Evolutionary conservation across 2,113 vertebrate genomes (phyloP), one percentile per base, ranked within the genome.

Genomic region (Columbina picui): DNA sequence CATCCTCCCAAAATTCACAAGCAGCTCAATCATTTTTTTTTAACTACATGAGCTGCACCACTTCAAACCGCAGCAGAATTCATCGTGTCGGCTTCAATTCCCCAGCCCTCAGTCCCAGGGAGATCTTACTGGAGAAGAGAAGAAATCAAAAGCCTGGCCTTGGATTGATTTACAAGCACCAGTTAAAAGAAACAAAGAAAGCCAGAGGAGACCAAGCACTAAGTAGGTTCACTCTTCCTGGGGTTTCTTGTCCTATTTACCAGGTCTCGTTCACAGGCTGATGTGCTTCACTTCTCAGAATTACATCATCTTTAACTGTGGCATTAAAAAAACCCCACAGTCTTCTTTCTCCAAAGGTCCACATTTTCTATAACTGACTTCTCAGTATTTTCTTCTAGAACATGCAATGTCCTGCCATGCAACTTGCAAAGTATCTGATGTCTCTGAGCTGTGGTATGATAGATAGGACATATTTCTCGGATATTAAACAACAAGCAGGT

Each of bases 401-500:
- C 0, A 0, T 9, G 15, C 60, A 41, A 19, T 18, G 36, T 26
- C 22, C 23, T 59, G 47, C 22, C 68, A 86, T 63, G 45, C 74
- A 87, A 71, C 47, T 69, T n/a, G 19, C 41, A 91, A 36, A 59
- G 38, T 6, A 39, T 39, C 49, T 2, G 2, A 60, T 39, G 57
- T 8, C 61, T 74, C 71, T 43, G 29, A 92, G 53, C 67, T 2
- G 0, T 6, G 20, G 15, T 39, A 38, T 65, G 81, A 97, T 77
- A 84, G 87, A 96, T 89, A 10, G 50, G 53, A 87, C 64, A 69
- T 61, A 65, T 87, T 93, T 90, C 93, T 39, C 36, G 1, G 69
- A 67, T 91, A 94, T 94, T 96, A 96, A 81, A 90, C 96, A 93
- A 68, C 88, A 96, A 92, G 71, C 34, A 59, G 38, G 36, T 49